Evolutionary conservation across 2,888 invertebrate genomes (phyloP).

Genomic region (Mesopsocus fuscifrons): DNA sequence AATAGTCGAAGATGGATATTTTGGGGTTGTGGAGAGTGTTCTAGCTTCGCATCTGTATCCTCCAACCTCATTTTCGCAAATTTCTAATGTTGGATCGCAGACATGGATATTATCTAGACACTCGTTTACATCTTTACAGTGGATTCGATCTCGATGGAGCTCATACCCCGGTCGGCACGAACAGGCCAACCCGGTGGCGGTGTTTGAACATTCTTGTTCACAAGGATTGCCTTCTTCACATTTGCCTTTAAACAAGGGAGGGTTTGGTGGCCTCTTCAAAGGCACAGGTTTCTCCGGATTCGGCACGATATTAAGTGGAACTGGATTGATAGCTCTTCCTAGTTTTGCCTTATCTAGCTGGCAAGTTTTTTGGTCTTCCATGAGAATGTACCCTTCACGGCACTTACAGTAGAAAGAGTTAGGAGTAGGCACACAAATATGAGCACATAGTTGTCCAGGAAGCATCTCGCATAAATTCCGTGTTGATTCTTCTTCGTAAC

Average conservation of each 20-base stretch:
- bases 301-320: neutral
- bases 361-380: conserved; percentile 52
- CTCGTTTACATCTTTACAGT: conserved; percentile 26
- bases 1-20: conserved; percentile 9
- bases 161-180: conserved; percentile 50
- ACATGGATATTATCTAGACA: conserved; percentile 31
- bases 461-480: conserved; percentile 37
- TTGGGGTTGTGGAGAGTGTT: conserved; percentile 14
- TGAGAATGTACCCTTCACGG: conserved; percentile 42
- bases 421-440: conserved; percentile 53
- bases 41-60: conserved; percentile 26
- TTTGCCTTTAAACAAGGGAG: conserved; percentile 20
- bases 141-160: conserved; percentile 34
- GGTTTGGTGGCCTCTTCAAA: neutral
- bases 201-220: conserved; percentile 52
- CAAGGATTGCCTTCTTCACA: conserved; percentile 48
- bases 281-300: conserved; percentile 3
- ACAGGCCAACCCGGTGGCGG: conserved; percentile 45
- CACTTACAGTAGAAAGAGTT: conserved; percentile 54
- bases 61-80: conserved; percentile 29
- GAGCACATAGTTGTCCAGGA: conserved; percentile 45
- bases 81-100: conserved; percentile 14
- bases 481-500: conserved; percentile 18
- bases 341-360: conserved; percentile 22
- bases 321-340: neutral